phyloP scores from a whole-genome alignment of 2,888 invertebrate genomes.

The Anthophora plumipes region DNA sequence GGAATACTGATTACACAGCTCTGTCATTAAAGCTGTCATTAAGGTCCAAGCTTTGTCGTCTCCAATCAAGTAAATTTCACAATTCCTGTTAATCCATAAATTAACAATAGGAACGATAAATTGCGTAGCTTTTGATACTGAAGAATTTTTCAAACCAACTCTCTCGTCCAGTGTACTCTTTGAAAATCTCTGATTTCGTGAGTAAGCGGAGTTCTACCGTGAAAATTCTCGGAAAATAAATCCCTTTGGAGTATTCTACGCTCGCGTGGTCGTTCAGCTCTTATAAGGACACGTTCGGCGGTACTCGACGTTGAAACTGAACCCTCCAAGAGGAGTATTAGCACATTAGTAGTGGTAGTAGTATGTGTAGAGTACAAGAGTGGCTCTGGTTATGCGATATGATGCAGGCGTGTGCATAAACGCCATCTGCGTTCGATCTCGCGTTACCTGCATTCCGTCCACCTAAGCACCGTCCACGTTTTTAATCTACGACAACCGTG shows the following conservation, averaged over 20 bases:
- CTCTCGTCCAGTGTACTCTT: neutral
- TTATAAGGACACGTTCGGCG: constrained; percentile 16
- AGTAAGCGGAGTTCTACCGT: neutral
- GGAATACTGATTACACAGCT: too few relatives aligned
- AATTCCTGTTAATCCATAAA: too few relatives aligned
- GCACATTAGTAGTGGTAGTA: neutral
- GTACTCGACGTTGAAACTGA: constrained; percentile 41
- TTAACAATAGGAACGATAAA: too few relatives aligned
- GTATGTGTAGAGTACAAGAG: constrained; percentile 29
- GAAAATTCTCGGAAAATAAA: neutral
- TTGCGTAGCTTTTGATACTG: too few relatives aligned
- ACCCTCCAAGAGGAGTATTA: constrained; percentile 9
- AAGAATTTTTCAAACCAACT: too few relatives aligned
- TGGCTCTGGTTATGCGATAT: constrained; percentile 60
- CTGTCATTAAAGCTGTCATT: too few relatives aligned
- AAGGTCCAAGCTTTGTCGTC: too few relatives aligned
- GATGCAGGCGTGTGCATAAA: constrained; percentile 61
- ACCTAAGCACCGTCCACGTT: constrained; percentile 54
- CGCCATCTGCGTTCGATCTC: constrained; percentile 59
- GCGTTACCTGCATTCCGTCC: constrained; percentile 68
- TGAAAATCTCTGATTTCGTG: neutral
- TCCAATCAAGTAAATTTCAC: too few relatives aligned
- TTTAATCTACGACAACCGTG: constrained; percentile 42
- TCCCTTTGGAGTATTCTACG: neutral
- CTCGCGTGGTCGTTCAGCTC: neutral